Evolutionary conservation across 2,888 invertebrate species (phyloP), one percentile per base, ranked within the genome.

Genomic region (Cataglyphis altisquamis): DNA sequence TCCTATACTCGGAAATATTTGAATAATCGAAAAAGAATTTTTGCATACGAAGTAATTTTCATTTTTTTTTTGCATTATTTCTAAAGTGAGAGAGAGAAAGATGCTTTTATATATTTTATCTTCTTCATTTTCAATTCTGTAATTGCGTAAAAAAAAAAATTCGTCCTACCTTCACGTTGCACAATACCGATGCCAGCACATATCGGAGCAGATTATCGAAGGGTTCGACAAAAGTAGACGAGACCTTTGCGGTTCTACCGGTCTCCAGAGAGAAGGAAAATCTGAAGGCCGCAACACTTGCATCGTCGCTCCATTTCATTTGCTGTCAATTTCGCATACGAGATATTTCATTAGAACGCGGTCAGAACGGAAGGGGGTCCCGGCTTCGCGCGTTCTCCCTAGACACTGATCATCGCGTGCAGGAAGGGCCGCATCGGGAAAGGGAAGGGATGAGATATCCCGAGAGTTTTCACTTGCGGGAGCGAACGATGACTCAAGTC

Each of bases 301-400:
- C 84, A 86, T 86, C 86, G 83, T 85, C 88, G 84, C 89, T 90
- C 91, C 88, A 89, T 92, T 91, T 86, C 90, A 88, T 87, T 87
- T 78, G 87, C 90, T 89, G 90, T 92, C 91, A 89, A 91, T 92
- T 91, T 91, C 91, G 91, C 91, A 87, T 89, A 90, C 90, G 91
- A 87, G 90, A 93, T 92, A 93, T 93, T 93, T 93, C 93, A 93
- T 93, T 92, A 92, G 85, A 87, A 62, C 77, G 84, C 86, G 85
- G 85, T 87, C 86, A 82, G 60, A 82, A 25, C 78, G 77, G 73
- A 72, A 70, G 63, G 55, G 84, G 73, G 74, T 75, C 67, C 68
- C 12, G 8, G 18, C 82, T 83, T 74, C 81, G 68, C 52, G 63
- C 21, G 57, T n/a, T 70, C 82, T 92, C 92, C 92, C 91, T 73